These are phyloP conservation scores for Serranus cabrilla DNA, from an alignment of 2,797 vertebrate genomes.

Conservation along the genomic window DNA sequence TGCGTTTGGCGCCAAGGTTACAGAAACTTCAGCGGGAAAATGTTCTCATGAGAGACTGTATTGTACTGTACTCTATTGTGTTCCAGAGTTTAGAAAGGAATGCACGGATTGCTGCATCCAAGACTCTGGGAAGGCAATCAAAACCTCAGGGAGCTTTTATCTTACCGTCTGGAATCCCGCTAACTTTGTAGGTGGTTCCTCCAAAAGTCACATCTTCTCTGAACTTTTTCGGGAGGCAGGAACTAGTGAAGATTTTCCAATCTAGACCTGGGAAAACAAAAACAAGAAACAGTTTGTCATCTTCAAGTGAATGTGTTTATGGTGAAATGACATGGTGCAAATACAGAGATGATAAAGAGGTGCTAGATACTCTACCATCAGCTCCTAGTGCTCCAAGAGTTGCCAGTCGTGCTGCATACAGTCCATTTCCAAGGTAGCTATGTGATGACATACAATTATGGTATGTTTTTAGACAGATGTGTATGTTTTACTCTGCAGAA, in stretches of 20 bases:
- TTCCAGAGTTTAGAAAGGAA: slow-evolving; percentile 62
- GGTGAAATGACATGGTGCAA: slow-evolving; percentile 4
- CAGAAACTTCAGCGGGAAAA: slow-evolving; percentile 58
- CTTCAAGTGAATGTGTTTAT: neutral
- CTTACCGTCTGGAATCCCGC: slow-evolving; percentile 95
- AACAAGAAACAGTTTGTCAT: slow-evolving; percentile 23
- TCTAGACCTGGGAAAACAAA: slow-evolving; percentile 81
- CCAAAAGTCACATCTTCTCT: slow-evolving; percentile 94
- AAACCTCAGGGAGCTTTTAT: slow-evolving; percentile 71
- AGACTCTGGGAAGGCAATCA: slow-evolving; percentile 59
- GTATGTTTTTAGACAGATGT: slow-evolving; percentile 9
- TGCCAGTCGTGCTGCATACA: slow-evolving; percentile 93
- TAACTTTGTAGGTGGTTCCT: slow-evolving; percentile 93
- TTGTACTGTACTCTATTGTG: slow-evolving; percentile 71
- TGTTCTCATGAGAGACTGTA: slow-evolving; percentile 71
- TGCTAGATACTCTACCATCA: slow-evolving; percentile 85
- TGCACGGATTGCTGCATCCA: slow-evolving; percentile 59
- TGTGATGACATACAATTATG: slow-evolving; percentile 40
- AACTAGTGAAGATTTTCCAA: slow-evolving; percentile 93
- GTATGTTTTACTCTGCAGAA: slow-evolving; percentile 23
- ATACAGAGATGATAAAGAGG: slow-evolving; percentile 8
- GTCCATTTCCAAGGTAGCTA: slow-evolving; percentile 97
- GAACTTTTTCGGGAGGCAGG: slow-evolving; percentile 94
- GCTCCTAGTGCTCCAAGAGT: slow-evolving; percentile 93
- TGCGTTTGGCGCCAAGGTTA: slow-evolving; percentile 76